Evolutionary conservation across 2,797 vertebrate genomes (phyloP), one percentile per base, ranked within the genome.

Genomic region (Crenuchus spilurus): DNA sequence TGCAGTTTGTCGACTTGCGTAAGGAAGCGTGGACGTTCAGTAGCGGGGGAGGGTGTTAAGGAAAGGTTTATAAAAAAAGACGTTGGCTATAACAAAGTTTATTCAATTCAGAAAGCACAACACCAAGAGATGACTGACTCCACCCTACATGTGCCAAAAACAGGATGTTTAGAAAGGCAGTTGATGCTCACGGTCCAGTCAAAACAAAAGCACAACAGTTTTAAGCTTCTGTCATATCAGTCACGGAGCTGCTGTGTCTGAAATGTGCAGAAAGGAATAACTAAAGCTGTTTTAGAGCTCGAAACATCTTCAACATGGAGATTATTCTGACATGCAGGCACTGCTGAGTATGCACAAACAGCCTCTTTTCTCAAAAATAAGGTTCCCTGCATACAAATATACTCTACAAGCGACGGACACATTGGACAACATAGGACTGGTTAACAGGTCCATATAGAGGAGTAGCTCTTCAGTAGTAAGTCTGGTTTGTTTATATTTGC

Each of bases 401-500:
- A n/a, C n/a, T n/a, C n/a, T n/a, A n/a, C n/a, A n/a, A n/a, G n/a
- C n/a, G n/a, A n/a, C n/a, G n/a, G n/a, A n/a, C n/a, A n/a, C n/a
- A n/a, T n/a, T n/a, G n/a, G n/a, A n/a, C n/a, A n/a, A n/a, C n/a
- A n/a, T n/a, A n/a, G n/a, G n/a, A n/a, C n/a, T n/a, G n/a, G n/a
- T 64, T 48, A 46, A 64, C 26, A 63, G 24, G 26, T 11, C 16
- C 35, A 22, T 41, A 42, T 39, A 35, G n/a, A 10, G 24, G n/a
- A 51, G 6, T 31, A 39, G 33, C 62, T 66, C 28, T 28, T 48
- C 41, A 61, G 30, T 49, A 20, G 49, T 28, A 69, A 68, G 35
- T 10, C 30, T 35, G 2, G 42, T 46, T 72, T 67, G 63, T 57
- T 58, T 75, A 73, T 64, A 2, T 73, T 78, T 69, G 74, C 76